Evolutionary conservation across 2,113 vertebrate species (phyloP).

Genomic region (Dicentrarchus labrax): DNA sequence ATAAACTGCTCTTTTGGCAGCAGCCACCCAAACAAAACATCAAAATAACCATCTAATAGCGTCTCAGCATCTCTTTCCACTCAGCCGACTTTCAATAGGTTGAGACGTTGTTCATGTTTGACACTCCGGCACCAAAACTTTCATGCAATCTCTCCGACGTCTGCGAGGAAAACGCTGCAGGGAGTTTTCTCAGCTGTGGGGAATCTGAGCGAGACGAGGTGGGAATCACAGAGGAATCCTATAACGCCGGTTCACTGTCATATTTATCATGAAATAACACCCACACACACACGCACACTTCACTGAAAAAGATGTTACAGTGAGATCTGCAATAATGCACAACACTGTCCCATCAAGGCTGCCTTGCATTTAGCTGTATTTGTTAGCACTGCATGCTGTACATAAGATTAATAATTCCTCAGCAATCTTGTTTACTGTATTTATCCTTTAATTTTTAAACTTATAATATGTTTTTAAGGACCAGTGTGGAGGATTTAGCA

Average conservation of each 20-base stretch:
- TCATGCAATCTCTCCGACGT: not conserved
- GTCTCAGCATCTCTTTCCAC: not conserved
- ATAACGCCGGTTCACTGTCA: not conserved
- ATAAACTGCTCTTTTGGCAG: not conserved
- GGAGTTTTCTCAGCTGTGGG: not conserved
- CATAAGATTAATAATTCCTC: not conserved
- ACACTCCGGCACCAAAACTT: not conserved
- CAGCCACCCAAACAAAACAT: constrained; percentile 10
- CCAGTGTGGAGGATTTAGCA: no score
- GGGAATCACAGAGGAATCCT: constrained; percentile 3
- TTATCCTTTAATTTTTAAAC: not conserved
- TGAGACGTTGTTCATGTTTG: not conserved
- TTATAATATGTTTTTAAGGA: not conserved
- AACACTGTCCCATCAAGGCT: not conserved
- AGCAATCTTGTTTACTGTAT: not conserved
- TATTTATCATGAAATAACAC: not conserved
- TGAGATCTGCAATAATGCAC: not conserved
- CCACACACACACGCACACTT: not conserved
- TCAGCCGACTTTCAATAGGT: not conserved
- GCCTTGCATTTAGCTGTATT: not conserved
- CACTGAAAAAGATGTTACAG: not conserved
- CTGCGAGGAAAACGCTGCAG: not conserved
- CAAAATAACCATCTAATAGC: not conserved
- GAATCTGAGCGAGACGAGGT: not conserved
- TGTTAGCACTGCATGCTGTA: not conserved